Evolutionary conservation across 2,797 vertebrate genomes (phyloP), one percentile per base, ranked within the genome.

Genomic region (Pelochelys cantorii): DNA sequence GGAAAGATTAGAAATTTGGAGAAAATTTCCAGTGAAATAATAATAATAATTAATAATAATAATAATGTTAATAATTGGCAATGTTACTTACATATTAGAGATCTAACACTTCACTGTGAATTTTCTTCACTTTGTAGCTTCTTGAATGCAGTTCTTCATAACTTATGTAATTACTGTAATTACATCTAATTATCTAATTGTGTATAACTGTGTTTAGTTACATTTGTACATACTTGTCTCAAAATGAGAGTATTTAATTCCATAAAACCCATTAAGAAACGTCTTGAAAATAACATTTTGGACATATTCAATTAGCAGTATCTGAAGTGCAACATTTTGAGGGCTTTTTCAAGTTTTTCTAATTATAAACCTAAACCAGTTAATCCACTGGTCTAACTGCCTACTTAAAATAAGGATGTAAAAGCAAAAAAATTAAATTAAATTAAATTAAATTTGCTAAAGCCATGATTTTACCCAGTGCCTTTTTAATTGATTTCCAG

Each of bases 81-180:
- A 48, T 29, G 55, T 74, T 74, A 84, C 6, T 27, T 42, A 80
- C 15, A 25, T 57, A 54, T 71, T 4, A 2, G 52, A 78, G 22
- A 42, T 37, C 62, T 62, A 52, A 53, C 11, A 22, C 20, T 54
- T n/a, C 37, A n/a, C 20, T 31, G 14, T 5, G 5, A 37, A 86
- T 31, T 88, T 90, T 60, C 75, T 83, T 92, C 59, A 86, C 48
- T 87, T 85, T 86, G 48, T 77, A 22, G 75, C 84, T 90, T 79
- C 81, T 95, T 92, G 59, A 86, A 79, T 92, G 86, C 54, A 74
- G 27, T 92, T 53, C 91, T 89, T 90, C 11, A 85, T 87, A 14
- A 83, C 75, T 31, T 53, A 81, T 60, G 6, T 89, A 91, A 87
- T 91, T 86, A 53, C 59, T 75, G 3, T 89, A 93, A 84, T 84